phyloP scores from a whole-genome alignment of 2,888 invertebrate species.

The Polydrusus cervinus region DNA sequence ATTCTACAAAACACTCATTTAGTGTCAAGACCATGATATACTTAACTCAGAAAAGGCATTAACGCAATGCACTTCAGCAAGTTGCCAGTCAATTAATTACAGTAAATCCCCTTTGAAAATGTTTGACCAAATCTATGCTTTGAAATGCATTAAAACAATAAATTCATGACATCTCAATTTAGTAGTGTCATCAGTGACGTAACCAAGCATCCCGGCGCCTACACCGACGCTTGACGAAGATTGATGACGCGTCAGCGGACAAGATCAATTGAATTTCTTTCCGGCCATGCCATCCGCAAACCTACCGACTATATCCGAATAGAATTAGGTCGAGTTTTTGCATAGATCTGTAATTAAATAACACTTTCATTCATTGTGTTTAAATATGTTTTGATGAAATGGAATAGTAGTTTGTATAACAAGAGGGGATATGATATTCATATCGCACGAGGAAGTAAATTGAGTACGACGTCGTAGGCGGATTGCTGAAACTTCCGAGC shows the following conservation, averaged over 20 bases:
- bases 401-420: neutral
- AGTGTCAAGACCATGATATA: too few species aligned
- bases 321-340: conserved; percentile 16
- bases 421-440: too few species aligned
- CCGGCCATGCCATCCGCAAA: conserved; percentile 59
- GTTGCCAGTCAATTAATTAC: neutral
- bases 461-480: too few species aligned
- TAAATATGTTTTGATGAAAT: neutral
- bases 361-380: neutral
- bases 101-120: neutral
- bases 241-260: conserved; percentile 73
- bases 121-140: neutral
- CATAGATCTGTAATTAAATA: conserved; percentile 14
- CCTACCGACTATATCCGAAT: conserved; percentile 59
- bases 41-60: neutral
- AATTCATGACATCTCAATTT: conserved; percentile 66
- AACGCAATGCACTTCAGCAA: too few species aligned
- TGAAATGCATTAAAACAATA: conserved; percentile 3
- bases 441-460: too few species aligned
- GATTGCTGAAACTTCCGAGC: too few species aligned
- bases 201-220: conserved; percentile 53
- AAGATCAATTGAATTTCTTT: conserved; percentile 77
- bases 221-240: conserved; percentile 72
- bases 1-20: too few species aligned
- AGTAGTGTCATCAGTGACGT: conserved; percentile 57